Evolutionary conservation across 1,140 invertebrate genomes (phyloP).

Genomic region (Aphelenchoides besseyi): DNA sequence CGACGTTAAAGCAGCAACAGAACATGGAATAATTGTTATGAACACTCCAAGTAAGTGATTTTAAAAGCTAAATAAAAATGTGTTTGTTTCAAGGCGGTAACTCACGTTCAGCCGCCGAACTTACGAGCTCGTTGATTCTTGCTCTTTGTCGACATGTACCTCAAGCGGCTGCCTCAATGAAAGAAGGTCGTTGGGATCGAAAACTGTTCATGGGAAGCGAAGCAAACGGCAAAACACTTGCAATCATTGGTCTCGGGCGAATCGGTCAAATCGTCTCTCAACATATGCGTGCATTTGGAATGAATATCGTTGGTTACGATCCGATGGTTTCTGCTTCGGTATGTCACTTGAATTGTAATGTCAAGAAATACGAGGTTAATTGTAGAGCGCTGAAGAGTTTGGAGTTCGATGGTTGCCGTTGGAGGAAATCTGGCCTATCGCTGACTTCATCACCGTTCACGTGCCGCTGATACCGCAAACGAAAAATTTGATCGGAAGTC

Average conservation of each 20-base stretch:
- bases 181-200: conserved; percentile 83
- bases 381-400: conserved; percentile 69
- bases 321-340: conserved; percentile 78
- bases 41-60: conserved; percentile 67
- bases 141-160: conserved; percentile 77
- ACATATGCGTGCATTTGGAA: conserved; percentile 90
- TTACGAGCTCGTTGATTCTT: conserved; percentile 85
- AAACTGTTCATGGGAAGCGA: conserved; percentile 84
- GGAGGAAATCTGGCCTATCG: conserved; percentile 82
- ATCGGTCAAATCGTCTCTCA: conserved; percentile 88
- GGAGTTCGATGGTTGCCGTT: conserved; percentile 75
- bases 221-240: conserved; percentile 77
- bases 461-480: conserved; percentile 89
- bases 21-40: conserved; percentile 81
- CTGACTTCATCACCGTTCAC: conserved; percentile 95
- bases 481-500: conserved; percentile 79
- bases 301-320: conserved; percentile 90
- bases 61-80: not conserved
- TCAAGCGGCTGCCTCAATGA: conserved; percentile 78
- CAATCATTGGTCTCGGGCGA: conserved; percentile 85
- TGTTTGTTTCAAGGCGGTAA: conserved; percentile 8
- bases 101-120: conserved; percentile 69
- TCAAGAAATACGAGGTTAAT: conserved; percentile 15
- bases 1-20: conserved; percentile 79
- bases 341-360: not conserved